Percentiles rank a stretch among this genome's conserved stretches.
phyloP scores from a whole-genome alignment of 35 echinoderm and acorn worm genomes.

The Lytechinus variegatus region DNA sequence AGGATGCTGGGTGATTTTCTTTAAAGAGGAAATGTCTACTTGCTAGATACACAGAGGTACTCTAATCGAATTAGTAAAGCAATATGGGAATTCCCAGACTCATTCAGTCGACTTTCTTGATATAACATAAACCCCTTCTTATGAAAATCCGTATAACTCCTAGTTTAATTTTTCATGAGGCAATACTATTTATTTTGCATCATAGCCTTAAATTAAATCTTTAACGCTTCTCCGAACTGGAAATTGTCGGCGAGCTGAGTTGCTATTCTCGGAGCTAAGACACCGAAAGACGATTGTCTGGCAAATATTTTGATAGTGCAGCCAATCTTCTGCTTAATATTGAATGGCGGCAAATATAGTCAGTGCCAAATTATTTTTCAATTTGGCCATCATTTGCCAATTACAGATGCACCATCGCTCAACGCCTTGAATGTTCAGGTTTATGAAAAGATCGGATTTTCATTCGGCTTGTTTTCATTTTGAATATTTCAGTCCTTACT shows the following conservation, averaged over 20 bases:
- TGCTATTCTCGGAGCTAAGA: not conserved
- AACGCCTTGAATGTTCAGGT: not conserved
- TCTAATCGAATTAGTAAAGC: too few species aligned
- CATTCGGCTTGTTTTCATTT: not conserved
- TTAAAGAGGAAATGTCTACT: too few species aligned
- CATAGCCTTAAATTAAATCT: not conserved
- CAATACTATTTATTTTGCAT: not conserved
- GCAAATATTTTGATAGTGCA: slow-evolving; percentile 4
- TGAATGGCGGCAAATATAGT: slow-evolving; percentile 11
- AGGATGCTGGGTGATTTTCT: too few species aligned
- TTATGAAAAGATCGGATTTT: not conserved
- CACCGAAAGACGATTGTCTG: not conserved
- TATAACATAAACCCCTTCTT: too few species aligned
- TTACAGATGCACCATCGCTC: not conserved
- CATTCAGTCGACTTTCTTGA: too few species aligned
- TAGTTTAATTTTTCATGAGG: not conserved
- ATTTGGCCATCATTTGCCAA: slow-evolving; percentile 11
- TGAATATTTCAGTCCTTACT: too few species aligned
- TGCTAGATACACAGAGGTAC: too few species aligned
- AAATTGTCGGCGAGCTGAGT: not conserved
- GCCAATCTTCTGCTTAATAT: not conserved
- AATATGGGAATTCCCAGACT: too few species aligned
- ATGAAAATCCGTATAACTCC: not conserved
- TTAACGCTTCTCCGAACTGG: not conserved
- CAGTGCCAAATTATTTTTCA: not conserved